phyloP scores from a whole-genome alignment of 2,888 invertebrate species.

The Diplazon laetatorius region DNA sequence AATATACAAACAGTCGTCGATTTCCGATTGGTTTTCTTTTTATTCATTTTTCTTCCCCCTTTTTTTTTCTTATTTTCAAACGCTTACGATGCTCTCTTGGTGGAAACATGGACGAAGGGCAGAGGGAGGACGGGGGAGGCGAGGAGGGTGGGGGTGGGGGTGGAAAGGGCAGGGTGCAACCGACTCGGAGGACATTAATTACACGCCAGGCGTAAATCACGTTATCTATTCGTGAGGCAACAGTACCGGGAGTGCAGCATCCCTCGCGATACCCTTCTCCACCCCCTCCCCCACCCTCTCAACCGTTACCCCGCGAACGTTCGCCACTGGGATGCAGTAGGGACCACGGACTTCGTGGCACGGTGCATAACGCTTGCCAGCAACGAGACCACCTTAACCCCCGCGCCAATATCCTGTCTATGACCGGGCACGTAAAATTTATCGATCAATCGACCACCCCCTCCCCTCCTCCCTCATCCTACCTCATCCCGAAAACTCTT shows the following conservation, averaged over 20 bases:
- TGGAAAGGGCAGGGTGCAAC: constrained; percentile 55
- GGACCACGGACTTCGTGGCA: constrained; percentile 44
- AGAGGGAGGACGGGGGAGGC: constrained; percentile 1
- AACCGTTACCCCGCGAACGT: constrained; percentile 3
- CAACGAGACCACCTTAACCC: constrained; percentile 74
- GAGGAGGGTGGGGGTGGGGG: background rate
- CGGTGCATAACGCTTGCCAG: constrained; percentile 64
- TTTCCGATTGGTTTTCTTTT: constrained; percentile 77
- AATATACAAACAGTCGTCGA: constrained; percentile 74
- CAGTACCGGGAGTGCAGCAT: constrained; percentile 37
- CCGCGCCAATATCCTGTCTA: constrained; percentile 77
- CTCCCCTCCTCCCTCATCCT: no score
- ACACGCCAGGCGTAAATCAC: constrained; percentile 78
- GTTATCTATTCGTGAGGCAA: constrained; percentile 74
- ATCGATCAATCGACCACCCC: constrained; percentile 70
- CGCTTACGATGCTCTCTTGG: background rate
- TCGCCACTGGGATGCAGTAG: constrained; percentile 27
- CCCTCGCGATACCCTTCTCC: no score
- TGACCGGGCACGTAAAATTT: constrained; percentile 71
- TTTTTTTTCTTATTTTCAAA: constrained; percentile 52
- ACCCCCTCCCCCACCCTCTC: background rate
- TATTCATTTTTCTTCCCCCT: no score
- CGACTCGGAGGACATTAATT: constrained; percentile 77
- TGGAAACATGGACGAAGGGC: background rate
- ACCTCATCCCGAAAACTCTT: constrained; percentile 62